Evolutionary conservation across 2,113 vertebrate genomes (phyloP), one percentile per base, ranked within the genome.

Genomic region (Chlorodrepanis virens): DNA sequence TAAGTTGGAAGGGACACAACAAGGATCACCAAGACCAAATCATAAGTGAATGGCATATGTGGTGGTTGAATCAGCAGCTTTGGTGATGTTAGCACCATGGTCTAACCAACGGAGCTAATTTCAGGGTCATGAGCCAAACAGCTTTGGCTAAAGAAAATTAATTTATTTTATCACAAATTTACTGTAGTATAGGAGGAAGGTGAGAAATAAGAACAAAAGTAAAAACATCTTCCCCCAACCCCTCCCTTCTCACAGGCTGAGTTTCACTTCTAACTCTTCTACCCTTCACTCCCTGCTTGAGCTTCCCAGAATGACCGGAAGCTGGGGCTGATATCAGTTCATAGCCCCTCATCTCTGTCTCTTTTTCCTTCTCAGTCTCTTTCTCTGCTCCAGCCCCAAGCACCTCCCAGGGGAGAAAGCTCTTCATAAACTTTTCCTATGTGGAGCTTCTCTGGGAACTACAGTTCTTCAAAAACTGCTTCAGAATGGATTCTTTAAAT

Each of bases 211-310:
- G 4, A 72, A 39, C 5, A 56, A 37, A 74, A 42, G 27, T 14
- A 47, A 57, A 71, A 63, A 4, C 2, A 28, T 7, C 5, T 77
- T 68, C 3, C 3, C 4, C 2, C 4, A 18, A 11, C 3, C 1
- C 4, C 7, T 44, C 5, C 5, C 10, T 39, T 90, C 35, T 64
- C 24, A 14, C 8, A 64, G 53, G 16, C 12, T 68, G 31, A 39
- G 1, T 35, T 84, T 64, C 19, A 28, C 4, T 54, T 16, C 25
- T 40, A 37, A 63, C 3, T 63, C 15, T 9, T 37, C 7, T 39
- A 7, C 7, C 3, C 1, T 35, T 13, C 3, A 0, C 3, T 6
- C 8, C 18, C 9, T 37, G 39, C 17, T 21, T 44, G 4, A 49
- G 9, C 40, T 3, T 5, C 4, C 6, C 5, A 68, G 19, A 3